Base-by-base conservation (phyloP, 2,888 invertebrate species). In the Mesorhabditis sp. region DNA sequence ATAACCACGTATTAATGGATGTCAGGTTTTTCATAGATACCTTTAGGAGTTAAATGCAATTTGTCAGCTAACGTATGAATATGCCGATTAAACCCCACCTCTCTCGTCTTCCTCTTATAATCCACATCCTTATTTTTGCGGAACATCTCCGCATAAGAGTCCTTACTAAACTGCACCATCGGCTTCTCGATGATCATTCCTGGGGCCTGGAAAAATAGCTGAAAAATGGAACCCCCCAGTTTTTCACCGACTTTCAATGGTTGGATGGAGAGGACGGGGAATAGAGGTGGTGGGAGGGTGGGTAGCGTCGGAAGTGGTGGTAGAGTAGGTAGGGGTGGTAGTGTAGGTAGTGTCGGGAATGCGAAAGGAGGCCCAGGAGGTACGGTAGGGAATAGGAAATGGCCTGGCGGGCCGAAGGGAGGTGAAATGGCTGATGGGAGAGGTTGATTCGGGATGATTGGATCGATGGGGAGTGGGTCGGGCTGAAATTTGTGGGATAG, bases 361-460 rank as follows among this genome's bases (percentile, higher is more conserved):
- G 78, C 76, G 41, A 78, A 70, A 45, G 78, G 76, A 13, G 78
- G 78, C 1, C 76, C 74, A 7, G 75, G 65, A 13, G 78, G 78
- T n/a, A 75, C 70, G 28, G 78, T 71, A 43, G 76, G 78, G 43
- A 73, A 75, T 5, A 71, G 67, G 61, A 78, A 74, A 4, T 67
- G 72, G 58, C 4, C 64, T 43, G 44, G 65, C 42, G 58, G 43
- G 7, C 7, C 44, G 68, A 7, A 67, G 63, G 28, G 63, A 62
- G 63, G 63, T n/a, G 63, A 62, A 3, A 62, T 50, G 1, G 58
- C 58, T 1, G 58, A 50, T 50, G 58, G 58, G n/a, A n/a, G n/a
- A 2, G 10, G 10, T 13, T 50, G 1, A n/a, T 13, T 13, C n/a
- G 58, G 58, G 10, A 50, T 50, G 58, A 50, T 50, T 50, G 58